Base-by-base conservation (phyloP, 2,113 vertebrate species). In the Corvus cornix region DNA sequence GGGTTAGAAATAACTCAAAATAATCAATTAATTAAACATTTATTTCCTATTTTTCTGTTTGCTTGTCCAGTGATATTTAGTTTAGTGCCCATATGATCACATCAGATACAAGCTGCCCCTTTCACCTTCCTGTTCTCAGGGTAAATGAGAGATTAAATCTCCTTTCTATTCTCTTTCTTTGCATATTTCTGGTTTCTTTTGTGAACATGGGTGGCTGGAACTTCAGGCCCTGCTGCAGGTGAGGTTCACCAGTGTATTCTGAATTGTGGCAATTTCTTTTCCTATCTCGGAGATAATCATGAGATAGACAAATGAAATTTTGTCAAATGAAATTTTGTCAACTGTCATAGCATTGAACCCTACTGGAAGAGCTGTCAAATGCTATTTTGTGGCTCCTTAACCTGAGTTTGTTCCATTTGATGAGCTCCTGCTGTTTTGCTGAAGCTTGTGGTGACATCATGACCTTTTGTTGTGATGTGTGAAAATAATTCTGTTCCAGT, bases 1-100 rank as follows among this genome's bases (percentile, higher is more conserved):
- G 35, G 20, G 8, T 66, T 59, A 84, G 18, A 69, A 84, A 80
- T 60, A 2, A 11, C 19, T 67, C 19, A 33, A 43, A 11, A 28
- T 19, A 24, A 46, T 52, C 31, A 56, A 12, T 20, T 37, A 64
- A 21, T 35, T 75, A 48, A 86, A 77, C 9, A 19, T 30, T 31
- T 41, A 10, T 56, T 72, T 84, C 21, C 9, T 53, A 4, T 56
- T 90, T 84, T 86, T 89, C 33, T 51, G 35, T 56, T 81, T 89
- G 14, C 7, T 84, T 66, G 8, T 37, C 41, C 27, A 58, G 37
- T 49, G 31, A 7, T 62, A 66, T 35, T 87, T 84, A 33, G 5
- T 63, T 63, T 30, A 43, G 9, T 39, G 14, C 6, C 17, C 2
- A 0, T 9, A 39, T 2, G 5, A 64, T 51, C 15, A n/a, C 21